Conservation (phyloP, 2,113 vertebrate genomes). For the Ifrita kowaldi region DNA sequence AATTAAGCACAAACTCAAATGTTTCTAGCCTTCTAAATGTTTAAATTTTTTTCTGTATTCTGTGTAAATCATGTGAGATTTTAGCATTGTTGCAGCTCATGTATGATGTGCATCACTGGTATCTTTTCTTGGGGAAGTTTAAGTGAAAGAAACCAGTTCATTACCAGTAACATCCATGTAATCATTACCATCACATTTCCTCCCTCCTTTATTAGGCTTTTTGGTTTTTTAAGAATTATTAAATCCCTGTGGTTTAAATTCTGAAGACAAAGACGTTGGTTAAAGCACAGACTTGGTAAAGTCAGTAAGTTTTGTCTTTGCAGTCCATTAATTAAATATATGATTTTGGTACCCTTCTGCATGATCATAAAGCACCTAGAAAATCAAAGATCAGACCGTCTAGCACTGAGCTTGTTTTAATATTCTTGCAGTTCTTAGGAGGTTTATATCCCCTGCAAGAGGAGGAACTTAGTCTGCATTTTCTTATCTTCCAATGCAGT, state of each 20-base stretch:
- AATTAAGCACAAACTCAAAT: background rate
- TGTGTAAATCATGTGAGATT: background rate
- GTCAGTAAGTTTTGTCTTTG: background rate
- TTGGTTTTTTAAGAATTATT: background rate
- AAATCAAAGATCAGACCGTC: background rate
- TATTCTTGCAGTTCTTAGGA: background rate
- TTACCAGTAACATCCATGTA: background rate
- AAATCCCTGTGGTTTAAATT: background rate
- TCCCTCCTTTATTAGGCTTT: background rate
- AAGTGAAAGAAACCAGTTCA: background rate
- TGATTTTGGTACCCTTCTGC: background rate
- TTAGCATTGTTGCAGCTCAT: background rate
- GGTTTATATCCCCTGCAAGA: background rate
- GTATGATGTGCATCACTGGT: background rate
- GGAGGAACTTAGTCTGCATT: background rate
- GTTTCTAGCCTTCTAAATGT: background rate
- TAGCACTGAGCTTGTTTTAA: background rate
- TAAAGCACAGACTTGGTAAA: background rate
- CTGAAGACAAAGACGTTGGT: background rate
- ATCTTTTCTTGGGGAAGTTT: background rate
- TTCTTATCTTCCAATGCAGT: background rate
- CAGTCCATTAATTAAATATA: background rate
- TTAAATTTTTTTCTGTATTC: background rate
- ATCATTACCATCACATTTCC: background rate
- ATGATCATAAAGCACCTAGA: background rate